These are phyloP conservation scores for Panthera leo DNA, from an alignment of 2,113 vertebrate genomes.

Conservation along the genomic window DNA sequence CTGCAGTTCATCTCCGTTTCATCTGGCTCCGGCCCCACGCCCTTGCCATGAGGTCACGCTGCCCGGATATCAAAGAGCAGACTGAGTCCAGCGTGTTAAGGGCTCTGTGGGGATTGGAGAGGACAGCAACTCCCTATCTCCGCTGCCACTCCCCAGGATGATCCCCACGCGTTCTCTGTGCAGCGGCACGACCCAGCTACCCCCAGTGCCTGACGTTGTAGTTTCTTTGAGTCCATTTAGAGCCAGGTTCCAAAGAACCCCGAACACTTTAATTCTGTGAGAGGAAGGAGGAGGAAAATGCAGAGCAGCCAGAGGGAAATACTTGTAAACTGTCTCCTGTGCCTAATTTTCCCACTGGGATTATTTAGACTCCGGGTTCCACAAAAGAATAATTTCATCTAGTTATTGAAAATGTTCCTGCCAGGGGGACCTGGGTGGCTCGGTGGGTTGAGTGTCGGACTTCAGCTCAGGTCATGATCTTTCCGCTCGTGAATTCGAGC, in stretches of 20 bases:
- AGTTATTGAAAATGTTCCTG: background rate
- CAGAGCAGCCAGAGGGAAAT: background rate
- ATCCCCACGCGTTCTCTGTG: background rate
- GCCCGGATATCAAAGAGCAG: background rate
- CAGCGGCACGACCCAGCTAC: background rate
- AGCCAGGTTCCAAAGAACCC: background rate
- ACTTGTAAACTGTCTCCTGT: background rate
- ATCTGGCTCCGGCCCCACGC: background rate
- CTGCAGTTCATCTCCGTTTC: background rate
- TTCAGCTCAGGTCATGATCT: no score
- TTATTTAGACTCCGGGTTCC: background rate
- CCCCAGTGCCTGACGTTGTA: background rate
- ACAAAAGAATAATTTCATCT: conserved; percentile 18
- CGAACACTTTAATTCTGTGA: background rate
- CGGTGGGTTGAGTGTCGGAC: no score
- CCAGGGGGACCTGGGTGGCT: background rate
- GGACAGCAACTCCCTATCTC: background rate
- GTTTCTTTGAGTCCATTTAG: background rate
- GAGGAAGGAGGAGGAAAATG: background rate
- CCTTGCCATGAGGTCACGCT: background rate
- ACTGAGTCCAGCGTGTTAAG: background rate
- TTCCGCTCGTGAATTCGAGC: no score
- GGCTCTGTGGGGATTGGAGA: background rate
- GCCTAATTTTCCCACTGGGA: conserved; percentile 2
- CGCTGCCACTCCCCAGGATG: background rate